phyloP scores from a whole-genome alignment of 2,113 vertebrate genomes.

The Diphyllodes magnificus region DNA sequence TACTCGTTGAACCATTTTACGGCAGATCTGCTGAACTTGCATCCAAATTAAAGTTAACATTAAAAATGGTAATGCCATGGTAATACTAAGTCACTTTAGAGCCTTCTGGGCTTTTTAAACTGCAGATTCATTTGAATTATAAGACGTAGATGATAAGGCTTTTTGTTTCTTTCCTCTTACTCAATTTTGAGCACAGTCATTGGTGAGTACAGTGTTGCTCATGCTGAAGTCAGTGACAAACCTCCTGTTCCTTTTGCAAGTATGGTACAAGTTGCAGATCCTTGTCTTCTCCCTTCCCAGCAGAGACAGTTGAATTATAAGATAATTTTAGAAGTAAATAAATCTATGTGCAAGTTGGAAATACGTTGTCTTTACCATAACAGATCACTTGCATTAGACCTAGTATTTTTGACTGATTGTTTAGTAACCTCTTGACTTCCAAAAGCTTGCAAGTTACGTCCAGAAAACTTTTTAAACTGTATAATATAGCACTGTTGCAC shows the following conservation, averaged over 20 bases:
- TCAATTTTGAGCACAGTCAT: background rate
- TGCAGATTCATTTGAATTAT: background rate
- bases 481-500: background rate
- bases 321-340: background rate
- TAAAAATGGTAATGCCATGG: background rate
- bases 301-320: background rate
- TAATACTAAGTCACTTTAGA: background rate
- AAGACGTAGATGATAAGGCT: background rate
- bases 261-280: background rate
- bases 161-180: background rate
- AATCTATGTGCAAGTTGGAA: background rate
- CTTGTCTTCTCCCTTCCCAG: background rate
- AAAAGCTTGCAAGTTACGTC: background rate
- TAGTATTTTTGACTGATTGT: background rate
- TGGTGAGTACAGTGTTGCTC: background rate
- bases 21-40: background rate
- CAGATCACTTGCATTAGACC: background rate
- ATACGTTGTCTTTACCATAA: background rate
- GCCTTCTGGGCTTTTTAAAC: background rate
- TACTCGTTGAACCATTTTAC: background rate
- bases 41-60: background rate
- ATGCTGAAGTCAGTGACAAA: background rate
- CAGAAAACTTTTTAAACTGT: background rate
- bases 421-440: background rate
- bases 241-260: background rate